Percentiles rank a stretch among this genome's conserved stretches.
phyloP scores from a whole-genome alignment of 2,113 vertebrate species.

The Pao palembangensis region DNA sequence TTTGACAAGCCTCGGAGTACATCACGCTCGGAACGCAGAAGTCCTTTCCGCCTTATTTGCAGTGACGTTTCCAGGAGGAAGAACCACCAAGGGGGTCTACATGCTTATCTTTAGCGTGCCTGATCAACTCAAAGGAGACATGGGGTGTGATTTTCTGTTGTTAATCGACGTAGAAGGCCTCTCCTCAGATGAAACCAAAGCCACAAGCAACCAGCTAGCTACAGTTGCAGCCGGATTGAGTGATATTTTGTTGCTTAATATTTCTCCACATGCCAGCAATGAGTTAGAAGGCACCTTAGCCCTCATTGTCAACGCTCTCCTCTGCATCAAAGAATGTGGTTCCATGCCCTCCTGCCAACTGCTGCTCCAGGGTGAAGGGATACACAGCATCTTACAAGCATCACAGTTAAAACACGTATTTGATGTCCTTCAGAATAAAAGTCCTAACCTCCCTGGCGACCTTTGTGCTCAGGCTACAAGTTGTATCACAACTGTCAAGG shows the following conservation, averaged over 20 bases:
- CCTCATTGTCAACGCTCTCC: conserved; percentile 75
- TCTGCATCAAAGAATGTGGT: conserved; percentile 66
- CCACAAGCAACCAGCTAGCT: conserved; percentile 61
- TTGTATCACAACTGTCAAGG: conserved; percentile 44
- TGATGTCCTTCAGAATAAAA: conserved; percentile 50
- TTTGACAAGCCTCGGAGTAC: conserved; percentile 57
- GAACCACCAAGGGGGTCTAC: conserved; percentile 71
- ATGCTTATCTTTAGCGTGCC: conserved; percentile 64
- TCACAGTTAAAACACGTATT: conserved; percentile 59
- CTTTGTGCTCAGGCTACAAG: conserved; percentile 8
- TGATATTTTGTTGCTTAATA: conserved; percentile 71
- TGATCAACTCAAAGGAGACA: conserved; percentile 63
- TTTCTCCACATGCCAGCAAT: conserved; percentile 43
- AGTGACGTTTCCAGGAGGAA: conserved; percentile 70
- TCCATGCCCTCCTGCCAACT: conserved; percentile 58
- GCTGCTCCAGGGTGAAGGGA: conserved; percentile 49
- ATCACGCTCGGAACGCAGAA: conserved; percentile 68
- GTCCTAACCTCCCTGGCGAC: conserved; percentile 6
- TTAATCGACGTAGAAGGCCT: conserved; percentile 78
- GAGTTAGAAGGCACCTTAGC: conserved; percentile 71
- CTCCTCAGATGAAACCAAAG: conserved; percentile 20
- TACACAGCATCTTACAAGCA: conserved; percentile 53
- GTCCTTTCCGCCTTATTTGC: conserved; percentile 83
- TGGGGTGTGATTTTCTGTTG: conserved; percentile 78
- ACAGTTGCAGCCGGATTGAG: conserved; percentile 65